These are phyloP conservation scores for Andrena minutula DNA, from an alignment of 2,888 invertebrate genomes.

Conservation along the genomic window DNA sequence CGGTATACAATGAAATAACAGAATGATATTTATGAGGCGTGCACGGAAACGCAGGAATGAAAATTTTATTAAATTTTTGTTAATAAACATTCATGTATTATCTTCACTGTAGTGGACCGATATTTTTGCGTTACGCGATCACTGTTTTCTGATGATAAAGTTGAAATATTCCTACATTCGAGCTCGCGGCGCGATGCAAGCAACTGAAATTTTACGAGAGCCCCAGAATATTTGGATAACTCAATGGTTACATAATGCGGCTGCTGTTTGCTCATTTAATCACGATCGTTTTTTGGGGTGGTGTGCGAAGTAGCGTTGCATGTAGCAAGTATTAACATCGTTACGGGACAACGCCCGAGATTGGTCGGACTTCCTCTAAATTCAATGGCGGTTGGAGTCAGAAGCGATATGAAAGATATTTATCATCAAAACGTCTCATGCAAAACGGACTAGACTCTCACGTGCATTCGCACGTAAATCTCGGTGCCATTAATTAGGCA, in stretches of 20 bases:
- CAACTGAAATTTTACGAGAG: slow-evolving; percentile 11
- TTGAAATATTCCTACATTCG: slow-evolving; percentile 1
- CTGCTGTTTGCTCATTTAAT: slow-evolving; percentile 13
- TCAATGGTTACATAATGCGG: slow-evolving; percentile 17
- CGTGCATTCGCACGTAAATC: slow-evolving; percentile 83
- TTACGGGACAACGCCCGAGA: slow-evolving; percentile 13
- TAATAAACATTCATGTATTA: not conserved
- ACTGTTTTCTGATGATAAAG: not conserved
- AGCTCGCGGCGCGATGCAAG: not conserved
- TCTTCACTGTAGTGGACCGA: too few species aligned
- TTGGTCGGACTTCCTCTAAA: slow-evolving; percentile 20
- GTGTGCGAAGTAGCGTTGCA: not conserved
- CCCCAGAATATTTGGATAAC: slow-evolving; percentile 16
- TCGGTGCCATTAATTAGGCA: slow-evolving; percentile 83
- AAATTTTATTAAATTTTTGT: not conserved
- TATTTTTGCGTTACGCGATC: too few species aligned
- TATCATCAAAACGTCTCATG: slow-evolving; percentile 78
- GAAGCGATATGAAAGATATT: slow-evolving; percentile 70
- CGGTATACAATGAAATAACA: too few species aligned
- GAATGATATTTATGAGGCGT: too few species aligned
- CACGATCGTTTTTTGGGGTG: slow-evolving; percentile 1
- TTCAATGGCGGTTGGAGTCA: slow-evolving; percentile 8
- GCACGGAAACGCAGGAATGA: too few species aligned
- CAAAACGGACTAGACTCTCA: slow-evolving; percentile 80
- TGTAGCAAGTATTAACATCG: not conserved